phyloP scores from a whole-genome alignment of 2,113 vertebrate genomes.

The Austrofundulus limnaeus region DNA sequence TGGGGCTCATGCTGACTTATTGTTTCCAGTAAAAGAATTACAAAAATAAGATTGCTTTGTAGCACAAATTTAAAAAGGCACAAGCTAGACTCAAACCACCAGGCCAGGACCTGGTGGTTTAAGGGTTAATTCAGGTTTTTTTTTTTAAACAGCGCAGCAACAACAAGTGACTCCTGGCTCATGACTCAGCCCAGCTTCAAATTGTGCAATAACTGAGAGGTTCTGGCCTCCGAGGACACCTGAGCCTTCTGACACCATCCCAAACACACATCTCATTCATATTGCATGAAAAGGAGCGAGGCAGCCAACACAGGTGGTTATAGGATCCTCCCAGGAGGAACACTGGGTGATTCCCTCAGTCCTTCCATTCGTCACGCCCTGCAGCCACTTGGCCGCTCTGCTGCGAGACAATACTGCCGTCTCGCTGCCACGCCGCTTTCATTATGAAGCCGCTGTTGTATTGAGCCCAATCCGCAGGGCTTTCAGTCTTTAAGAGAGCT shows the following conservation, averaged over 20 bases:
- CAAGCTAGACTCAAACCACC: too few species aligned
- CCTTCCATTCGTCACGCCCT: constrained; percentile 6
- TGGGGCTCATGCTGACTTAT: too few species aligned
- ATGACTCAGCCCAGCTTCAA: constrained; percentile 17
- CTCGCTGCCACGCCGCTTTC: constrained; percentile 12
- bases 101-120: too few species aligned
- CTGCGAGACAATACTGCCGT: constrained; percentile 11
- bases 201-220: constrained; percentile 47
- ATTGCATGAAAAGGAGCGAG: constrained; percentile 47
- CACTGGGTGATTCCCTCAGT: constrained; percentile 43
- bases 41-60: too few species aligned
- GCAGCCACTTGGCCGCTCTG: not conserved
- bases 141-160: too few species aligned
- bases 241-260: constrained; percentile 41
- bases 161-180: too few species aligned
- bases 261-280: constrained; percentile 53
- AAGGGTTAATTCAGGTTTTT: too few species aligned
- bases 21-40: too few species aligned
- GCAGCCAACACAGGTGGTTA: constrained; percentile 38
- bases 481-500: constrained; percentile 6
- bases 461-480: constrained; percentile 20
- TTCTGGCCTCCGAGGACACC: constrained; percentile 38
- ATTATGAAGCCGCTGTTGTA: constrained; percentile 35
- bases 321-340: constrained; percentile 50
- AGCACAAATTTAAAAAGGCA: too few species aligned